A percentile compares a stretch with the other conserved stretches of the same genome.
phyloP scores from a whole-genome alignment of 2,113 vertebrate species.

The Propithecus coquereli region DNA sequence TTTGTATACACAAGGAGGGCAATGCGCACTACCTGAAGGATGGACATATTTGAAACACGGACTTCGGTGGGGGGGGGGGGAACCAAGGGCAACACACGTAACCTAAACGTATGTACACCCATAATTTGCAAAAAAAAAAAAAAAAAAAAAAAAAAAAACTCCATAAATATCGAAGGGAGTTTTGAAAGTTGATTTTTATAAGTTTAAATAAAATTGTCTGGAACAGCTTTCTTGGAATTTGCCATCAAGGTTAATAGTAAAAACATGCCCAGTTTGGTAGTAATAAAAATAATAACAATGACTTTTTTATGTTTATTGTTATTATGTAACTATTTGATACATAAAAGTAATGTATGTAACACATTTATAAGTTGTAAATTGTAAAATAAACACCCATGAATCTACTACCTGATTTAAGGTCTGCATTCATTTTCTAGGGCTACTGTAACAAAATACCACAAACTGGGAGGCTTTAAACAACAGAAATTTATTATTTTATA shows the following conservation, averaged over 20 bases:
- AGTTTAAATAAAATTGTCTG: constrained; percentile 26
- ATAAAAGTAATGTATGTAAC: neutral
- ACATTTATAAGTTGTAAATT: neutral
- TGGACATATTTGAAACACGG: too few relatives aligned
- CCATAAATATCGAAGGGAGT: neutral
- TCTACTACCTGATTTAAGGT: neutral
- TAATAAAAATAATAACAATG: neutral
- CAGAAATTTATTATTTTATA: neutral
- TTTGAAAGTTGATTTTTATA: constrained; percentile 16
- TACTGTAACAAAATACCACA: neutral
- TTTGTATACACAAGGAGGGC: too few relatives aligned
- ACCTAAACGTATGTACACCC: too few relatives aligned
- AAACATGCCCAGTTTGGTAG: neutral
- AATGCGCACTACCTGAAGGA: too few relatives aligned
- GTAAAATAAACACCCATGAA: neutral
- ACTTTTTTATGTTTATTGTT: constrained; percentile 4
- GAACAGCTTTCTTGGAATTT: constrained; percentile 28
- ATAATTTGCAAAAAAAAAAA: too few relatives aligned
- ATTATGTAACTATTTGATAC: neutral
- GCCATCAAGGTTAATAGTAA: neutral
- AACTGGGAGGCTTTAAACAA: neutral
- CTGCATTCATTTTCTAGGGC: neutral
- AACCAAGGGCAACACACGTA: too few relatives aligned
- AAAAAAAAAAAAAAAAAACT: too few relatives aligned
- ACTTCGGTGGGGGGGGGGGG: too few relatives aligned